Conservation (phyloP, 64 coral and sea anemone genomes). For the Acropora tenuis region DNA sequence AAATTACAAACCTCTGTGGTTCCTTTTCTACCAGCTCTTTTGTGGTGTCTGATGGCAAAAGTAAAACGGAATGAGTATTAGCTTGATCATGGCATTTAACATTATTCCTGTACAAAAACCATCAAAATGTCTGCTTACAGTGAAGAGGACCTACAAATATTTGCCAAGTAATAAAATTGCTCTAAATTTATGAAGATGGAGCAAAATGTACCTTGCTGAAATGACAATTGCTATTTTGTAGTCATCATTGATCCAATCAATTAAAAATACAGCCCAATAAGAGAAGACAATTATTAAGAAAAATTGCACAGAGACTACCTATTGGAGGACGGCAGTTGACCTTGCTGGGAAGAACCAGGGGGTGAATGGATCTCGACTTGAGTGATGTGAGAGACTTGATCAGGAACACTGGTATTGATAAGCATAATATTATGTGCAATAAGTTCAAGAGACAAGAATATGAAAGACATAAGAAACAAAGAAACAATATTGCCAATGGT, state of each 20-base stretch:
- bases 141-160: too few species aligned
- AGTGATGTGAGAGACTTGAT: conserved; percentile 43
- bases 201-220: too few species aligned
- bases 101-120: too few species aligned
- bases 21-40: conserved; percentile 23
- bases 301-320: conserved; percentile 18
- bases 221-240: too few species aligned
- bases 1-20: conserved; percentile 16
- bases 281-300: background rate
- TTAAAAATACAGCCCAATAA: background rate
- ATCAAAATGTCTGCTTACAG: too few species aligned
- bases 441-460: conserved; percentile 10
- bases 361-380: conserved; percentile 48
- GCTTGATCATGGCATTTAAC: background rate
- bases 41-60: conserved; percentile 17
- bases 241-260: too few species aligned
- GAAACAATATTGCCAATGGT: background rate
- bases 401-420: conserved; percentile 52
- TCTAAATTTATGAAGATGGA: too few species aligned
- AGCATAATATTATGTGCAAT: conserved; percentile 24
- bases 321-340: conserved; percentile 31
- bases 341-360: conserved; percentile 11
- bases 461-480: background rate
- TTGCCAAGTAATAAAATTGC: too few species aligned
- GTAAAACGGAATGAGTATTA: background rate